phyloP scores from a whole-genome alignment of 2,113 vertebrate genomes.

The Actenoides lindsayi region DNA sequence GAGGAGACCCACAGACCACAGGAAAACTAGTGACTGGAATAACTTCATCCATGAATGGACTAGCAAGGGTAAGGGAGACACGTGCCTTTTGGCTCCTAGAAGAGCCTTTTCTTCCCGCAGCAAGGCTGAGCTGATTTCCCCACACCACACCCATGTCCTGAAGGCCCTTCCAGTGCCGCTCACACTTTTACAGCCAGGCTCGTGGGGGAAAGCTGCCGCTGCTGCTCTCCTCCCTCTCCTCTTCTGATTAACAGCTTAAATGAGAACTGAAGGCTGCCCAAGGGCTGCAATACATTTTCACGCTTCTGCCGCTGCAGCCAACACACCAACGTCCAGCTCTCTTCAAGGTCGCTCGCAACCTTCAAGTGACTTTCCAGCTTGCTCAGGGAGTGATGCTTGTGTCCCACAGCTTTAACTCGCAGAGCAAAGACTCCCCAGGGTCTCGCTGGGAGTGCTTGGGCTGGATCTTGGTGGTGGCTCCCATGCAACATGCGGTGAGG shows the following conservation, averaged over 20 bases:
- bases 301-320: not conserved
- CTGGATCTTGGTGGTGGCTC: not conserved
- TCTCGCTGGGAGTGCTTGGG: not conserved
- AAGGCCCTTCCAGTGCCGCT: not conserved
- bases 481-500: rapidly evolving
- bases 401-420: rapidly evolving
- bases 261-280: conserved; percentile 41
- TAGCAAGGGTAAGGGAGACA: not conserved
- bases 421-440: not conserved
- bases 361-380: conserved; percentile 4
- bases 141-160: not conserved
- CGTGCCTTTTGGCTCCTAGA: not conserved
- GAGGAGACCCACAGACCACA: not conserved
- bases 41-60: not conserved
- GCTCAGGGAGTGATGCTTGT: rapidly evolving
- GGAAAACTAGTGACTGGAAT: not conserved
- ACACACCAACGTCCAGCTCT: not conserved
- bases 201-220: rapidly evolving
- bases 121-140: not conserved
- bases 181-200: not conserved
- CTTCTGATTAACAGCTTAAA: conserved; percentile 49
- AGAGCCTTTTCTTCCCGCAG: not conserved
- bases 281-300: conserved; percentile 56
- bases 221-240: not conserved
- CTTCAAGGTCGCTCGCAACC: conserved; percentile 37